These are phyloP conservation scores for Adelosebastes latens DNA, from an alignment of 2,797 vertebrate genomes.

Conservation along the genomic window DNA sequence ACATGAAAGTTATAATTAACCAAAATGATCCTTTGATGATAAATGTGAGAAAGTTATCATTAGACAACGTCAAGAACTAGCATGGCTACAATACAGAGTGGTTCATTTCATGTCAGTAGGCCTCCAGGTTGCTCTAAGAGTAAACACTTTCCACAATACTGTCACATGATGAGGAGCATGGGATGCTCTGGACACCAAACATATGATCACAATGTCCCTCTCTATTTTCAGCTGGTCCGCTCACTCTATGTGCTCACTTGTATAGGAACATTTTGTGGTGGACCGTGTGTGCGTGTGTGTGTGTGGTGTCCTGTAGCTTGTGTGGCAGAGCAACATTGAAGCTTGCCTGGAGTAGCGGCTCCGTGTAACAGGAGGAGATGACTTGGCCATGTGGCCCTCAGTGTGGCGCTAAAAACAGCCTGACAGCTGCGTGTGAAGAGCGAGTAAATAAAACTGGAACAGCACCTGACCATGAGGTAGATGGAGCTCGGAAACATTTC, in stretches of 20 bases:
- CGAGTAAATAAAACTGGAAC: conserved; percentile 46
- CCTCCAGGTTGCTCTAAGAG: not conserved
- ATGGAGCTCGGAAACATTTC: conserved; percentile 17
- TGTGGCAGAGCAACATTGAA: conserved; percentile 15
- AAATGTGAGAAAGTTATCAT: not conserved
- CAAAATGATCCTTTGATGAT: not conserved
- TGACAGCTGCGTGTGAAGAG: conserved; percentile 76
- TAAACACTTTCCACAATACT: conserved; percentile 29
- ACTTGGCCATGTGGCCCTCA: conserved; percentile 63
- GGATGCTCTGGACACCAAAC: conserved; percentile 32
- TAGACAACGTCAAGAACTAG: not conserved
- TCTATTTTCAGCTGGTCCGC: conserved; percentile 54
- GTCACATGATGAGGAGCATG: conserved; percentile 41
- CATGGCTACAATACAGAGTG: not conserved
- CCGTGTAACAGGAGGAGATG: conserved; percentile 77
- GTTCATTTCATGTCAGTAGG: conserved; percentile 4
- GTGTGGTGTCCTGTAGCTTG: conserved; percentile 23
- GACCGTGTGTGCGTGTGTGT: conserved; percentile 7
- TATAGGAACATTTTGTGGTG: conserved; percentile 19
- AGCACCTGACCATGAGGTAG: conserved; percentile 51
- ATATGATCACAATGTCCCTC: conserved; percentile 41
- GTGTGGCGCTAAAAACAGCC: conserved; percentile 80
- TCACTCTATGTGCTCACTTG: conserved; percentile 25
- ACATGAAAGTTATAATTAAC: not conserved
- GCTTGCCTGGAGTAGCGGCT: conserved; percentile 38